Percentiles rank a stretch among this genome's conserved stretches.
Evolutionary conservation across 2,113 vertebrate genomes (phyloP).

Genomic region (Muntiacus reevesi): DNA sequence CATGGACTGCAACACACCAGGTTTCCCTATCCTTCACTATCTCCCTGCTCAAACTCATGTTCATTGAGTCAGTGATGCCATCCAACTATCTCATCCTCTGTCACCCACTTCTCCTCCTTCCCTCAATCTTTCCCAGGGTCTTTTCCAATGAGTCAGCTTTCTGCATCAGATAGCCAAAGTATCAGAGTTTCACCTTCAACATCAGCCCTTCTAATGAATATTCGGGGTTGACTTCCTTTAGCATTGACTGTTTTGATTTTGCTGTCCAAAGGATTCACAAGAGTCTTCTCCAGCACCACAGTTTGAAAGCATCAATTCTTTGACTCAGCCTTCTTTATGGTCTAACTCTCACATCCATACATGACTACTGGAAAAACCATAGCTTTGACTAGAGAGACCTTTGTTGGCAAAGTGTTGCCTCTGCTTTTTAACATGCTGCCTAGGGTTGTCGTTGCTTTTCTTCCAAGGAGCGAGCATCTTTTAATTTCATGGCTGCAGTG

Average conservation of each 20-base stretch:
- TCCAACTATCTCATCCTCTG: not conserved
- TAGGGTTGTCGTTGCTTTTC: not conserved
- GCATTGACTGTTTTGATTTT: not conserved
- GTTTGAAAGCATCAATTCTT: not conserved
- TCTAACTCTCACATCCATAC: not conserved
- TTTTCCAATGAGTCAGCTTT: not conserved
- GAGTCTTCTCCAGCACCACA: not conserved
- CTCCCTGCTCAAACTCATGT: not conserved
- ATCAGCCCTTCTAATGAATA: not conserved
- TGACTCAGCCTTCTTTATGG: not conserved
- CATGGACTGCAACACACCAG: not conserved
- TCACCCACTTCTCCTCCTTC: not conserved
- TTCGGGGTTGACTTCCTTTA: not conserved
- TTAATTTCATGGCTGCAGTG: not conserved
- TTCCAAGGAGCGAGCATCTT: not conserved
- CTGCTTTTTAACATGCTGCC: not conserved
- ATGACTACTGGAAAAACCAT: not conserved
- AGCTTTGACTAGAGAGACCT: not conserved
- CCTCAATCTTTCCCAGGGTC: not conserved
- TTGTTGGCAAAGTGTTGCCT: not conserved
- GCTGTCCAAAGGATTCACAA: not conserved
- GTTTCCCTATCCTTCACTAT: not conserved
- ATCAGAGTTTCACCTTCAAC: not conserved
- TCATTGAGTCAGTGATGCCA: not conserved
- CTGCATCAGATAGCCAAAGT: not conserved